Evolutionary conservation across 2,113 vertebrate species (phyloP).

Genomic region (Phalacrocorax aristotelis): DNA sequence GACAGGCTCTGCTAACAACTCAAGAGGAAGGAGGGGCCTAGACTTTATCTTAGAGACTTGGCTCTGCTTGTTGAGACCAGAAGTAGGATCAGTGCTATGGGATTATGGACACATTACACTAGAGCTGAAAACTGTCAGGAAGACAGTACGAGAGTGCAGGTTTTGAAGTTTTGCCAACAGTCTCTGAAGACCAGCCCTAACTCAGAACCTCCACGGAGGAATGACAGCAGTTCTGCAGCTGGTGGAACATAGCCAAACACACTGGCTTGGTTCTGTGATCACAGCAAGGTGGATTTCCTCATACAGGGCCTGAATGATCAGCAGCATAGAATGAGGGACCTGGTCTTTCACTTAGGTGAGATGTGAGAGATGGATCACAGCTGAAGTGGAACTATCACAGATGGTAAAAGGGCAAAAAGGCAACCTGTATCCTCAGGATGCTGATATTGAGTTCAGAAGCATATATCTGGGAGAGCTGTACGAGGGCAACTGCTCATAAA

Average conservation of each 20-base stretch:
- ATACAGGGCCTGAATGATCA: background rate
- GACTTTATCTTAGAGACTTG: background rate
- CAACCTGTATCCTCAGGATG: background rate
- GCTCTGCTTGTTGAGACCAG: background rate
- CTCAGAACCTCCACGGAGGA: background rate
- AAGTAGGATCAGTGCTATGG: background rate
- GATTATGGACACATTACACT: background rate
- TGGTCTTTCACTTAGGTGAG: background rate
- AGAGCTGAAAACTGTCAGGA: background rate
- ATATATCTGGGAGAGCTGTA: background rate
- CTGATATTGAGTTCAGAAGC: background rate
- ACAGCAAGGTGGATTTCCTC: background rate
- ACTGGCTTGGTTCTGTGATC: background rate
- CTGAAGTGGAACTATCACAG: background rate
- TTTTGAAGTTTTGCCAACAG: background rate
- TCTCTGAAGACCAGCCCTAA: background rate
- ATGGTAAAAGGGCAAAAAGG: background rate
- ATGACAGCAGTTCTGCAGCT: background rate
- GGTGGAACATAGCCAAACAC: background rate
- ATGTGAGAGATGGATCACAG: background rate
- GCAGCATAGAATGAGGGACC: background rate
- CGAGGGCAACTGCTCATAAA: background rate
- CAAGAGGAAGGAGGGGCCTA: background rate
- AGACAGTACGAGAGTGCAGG: background rate
- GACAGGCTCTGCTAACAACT: background rate